These are phyloP conservation scores for Sinocyclocheilus anophthalmus DNA, from an alignment of 2,113 vertebrate genomes.

Conservation along the genomic window DNA sequence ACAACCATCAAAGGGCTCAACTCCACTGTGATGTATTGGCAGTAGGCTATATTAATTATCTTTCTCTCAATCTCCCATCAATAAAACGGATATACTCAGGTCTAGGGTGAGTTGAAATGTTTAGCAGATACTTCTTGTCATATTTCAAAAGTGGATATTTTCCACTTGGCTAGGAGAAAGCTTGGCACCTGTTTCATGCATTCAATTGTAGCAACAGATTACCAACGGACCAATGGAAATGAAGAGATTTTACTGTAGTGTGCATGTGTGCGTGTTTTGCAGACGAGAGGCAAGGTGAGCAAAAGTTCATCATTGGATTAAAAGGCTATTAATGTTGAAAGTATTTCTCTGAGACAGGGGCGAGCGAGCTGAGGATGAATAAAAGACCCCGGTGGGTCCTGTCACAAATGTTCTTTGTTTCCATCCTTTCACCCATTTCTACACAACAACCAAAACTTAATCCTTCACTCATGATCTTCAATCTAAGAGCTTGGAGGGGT, in stretches of 20 bases:
- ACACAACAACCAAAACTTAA: conserved; percentile 51
- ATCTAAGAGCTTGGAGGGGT: conserved; percentile 39
- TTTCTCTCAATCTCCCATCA: conserved; percentile 31
- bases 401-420: conserved; percentile 49
- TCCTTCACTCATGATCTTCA: conserved; percentile 38
- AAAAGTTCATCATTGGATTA: conserved; percentile 74
- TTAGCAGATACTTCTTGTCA: neutral
- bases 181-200: neutral
- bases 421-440: conserved; percentile 37
- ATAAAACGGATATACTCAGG: conserved; percentile 12
- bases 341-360: conserved; percentile 67
- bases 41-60: conserved; percentile 48
- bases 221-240: conserved; percentile 46
- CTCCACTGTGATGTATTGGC: conserved; percentile 78
- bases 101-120: neutral
- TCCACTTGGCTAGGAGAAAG: neutral
- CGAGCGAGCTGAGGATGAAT: conserved; percentile 58
- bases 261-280: conserved; percentile 37
- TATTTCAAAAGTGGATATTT: neutral
- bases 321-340: conserved; percentile 74
- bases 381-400: conserved; percentile 48
- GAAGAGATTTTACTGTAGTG: conserved; percentile 50
- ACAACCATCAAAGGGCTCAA: conserved; percentile 84
- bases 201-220: neutral
- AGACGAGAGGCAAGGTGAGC: conserved; percentile 66